phyloP scores from a whole-genome alignment of 2,113 vertebrate species.

The Stictonetta naevosa region DNA sequence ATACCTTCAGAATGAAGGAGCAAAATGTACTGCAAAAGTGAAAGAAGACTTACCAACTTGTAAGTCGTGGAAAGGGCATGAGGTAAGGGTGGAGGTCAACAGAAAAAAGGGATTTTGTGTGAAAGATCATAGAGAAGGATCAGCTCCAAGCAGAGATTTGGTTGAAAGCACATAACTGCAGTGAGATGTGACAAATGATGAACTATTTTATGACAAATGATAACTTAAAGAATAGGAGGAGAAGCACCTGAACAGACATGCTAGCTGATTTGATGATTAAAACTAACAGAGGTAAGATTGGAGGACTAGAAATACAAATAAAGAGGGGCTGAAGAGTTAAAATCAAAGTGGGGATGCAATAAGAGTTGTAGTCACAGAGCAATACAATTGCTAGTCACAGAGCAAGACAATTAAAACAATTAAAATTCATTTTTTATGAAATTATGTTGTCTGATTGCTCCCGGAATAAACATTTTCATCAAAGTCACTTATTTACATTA shows the following conservation, averaged over 20 bases:
- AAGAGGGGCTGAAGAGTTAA: background rate
- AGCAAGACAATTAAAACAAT: background rate
- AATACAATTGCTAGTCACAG: background rate
- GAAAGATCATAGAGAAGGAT: background rate
- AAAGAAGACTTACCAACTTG: background rate
- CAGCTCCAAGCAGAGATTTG: background rate
- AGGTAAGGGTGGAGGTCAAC: background rate
- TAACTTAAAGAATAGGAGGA: background rate
- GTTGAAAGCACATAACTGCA: background rate
- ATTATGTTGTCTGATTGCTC: background rate
- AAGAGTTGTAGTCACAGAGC: background rate
- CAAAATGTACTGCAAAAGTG: background rate
- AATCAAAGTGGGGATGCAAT: background rate
- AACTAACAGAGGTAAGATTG: background rate
- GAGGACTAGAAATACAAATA: background rate
- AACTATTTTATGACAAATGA: background rate
- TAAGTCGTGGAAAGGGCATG: background rate
- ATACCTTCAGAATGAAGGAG: background rate
- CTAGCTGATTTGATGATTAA: background rate
- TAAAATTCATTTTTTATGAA: background rate
- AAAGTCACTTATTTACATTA: background rate
- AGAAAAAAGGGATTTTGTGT: background rate
- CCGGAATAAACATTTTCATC: background rate
- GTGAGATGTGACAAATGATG: background rate
- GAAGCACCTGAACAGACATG: background rate